These are phyloP conservation scores for Boulengerochromis microlepis DNA, from an alignment of 2,113 vertebrate species.

Conservation along the genomic window DNA sequence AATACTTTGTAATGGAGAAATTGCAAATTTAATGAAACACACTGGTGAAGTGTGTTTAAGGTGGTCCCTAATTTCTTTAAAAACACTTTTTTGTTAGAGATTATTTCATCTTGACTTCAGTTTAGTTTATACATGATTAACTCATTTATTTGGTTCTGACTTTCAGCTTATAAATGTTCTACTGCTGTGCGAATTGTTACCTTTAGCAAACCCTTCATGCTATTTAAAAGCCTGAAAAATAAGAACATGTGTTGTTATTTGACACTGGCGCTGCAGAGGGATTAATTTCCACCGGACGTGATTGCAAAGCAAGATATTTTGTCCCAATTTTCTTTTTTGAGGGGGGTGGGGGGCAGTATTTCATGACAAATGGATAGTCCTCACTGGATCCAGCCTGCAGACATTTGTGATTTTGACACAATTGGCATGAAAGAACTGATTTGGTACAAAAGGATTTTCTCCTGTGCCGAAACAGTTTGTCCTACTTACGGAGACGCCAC, in stretches of 20 bases:
- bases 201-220: not conserved
- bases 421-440: not conserved
- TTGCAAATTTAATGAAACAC: not conserved
- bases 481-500: constrained; percentile 59
- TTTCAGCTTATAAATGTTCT: not conserved
- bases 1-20: not conserved
- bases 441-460: constrained; percentile 53
- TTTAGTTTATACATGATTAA: not conserved
- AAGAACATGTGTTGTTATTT: not conserved
- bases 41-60: not conserved
- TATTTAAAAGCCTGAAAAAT: not conserved
- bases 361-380: not conserved
- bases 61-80: not conserved
- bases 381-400: not conserved
- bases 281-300: not conserved
- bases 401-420: not conserved
- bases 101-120: not conserved
- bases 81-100: not conserved
- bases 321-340: not conserved
- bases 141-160: not conserved
- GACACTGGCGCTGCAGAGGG: not conserved
- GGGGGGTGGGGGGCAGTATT: not conserved
- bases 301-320: not conserved
- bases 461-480: constrained; percentile 35
- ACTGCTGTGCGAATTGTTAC: not conserved